Base-by-base conservation (phyloP, 2,113 vertebrate genomes). In the Eptesicus fuscus region DNA sequence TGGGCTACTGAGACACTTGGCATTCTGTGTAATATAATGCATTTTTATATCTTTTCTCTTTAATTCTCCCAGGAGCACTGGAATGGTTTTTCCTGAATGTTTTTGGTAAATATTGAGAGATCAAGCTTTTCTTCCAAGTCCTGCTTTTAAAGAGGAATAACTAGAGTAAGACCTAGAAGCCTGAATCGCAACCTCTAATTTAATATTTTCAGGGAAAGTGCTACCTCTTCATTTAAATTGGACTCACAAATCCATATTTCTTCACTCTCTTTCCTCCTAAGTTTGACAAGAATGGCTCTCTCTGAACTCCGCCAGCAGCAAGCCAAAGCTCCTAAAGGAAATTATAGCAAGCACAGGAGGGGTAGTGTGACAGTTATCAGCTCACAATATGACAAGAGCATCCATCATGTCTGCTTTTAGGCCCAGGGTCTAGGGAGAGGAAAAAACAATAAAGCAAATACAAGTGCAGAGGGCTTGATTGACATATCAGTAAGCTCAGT, bases 351-450 rank as follows among this genome's bases (percentile, higher is more conserved):
- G 65, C 63, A 53, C 44, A 30, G 84, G 91, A 94, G 96, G 85
- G 40, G 74, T 84, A 70, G 47, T 80, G 76, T 96, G 97, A 91
- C 94, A 96, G 95, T 97, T 96, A 95, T 96, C 96, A 95, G 94
- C 88, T 96, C 71, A 78, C 83, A 80, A n/a, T 79, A 69, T 95
- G 96, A 97, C 96, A 96, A 80, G 90, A 95, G 22, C 88, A 97
- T 97, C 89, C 92, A 96, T 97, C 97, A 95, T 18, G 92, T 42
- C 83, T 94, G 79, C 59, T 91, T 97, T 96, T 84, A 94, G 93
- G 67, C 70, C 12, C 42, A 73, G 51, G 51, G 70, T 97, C 59
- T 70, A 42, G 59, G 67, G 59, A 92, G 63, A 80, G 73, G 32
- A 16, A 56, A 79, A 94, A 85, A 84, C 90, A 97, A 93, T 92